These are phyloP conservation scores for Periophthalmus magnuspinnatus DNA, from an alignment of 2,797 vertebrate species.

Conservation along the genomic window DNA sequence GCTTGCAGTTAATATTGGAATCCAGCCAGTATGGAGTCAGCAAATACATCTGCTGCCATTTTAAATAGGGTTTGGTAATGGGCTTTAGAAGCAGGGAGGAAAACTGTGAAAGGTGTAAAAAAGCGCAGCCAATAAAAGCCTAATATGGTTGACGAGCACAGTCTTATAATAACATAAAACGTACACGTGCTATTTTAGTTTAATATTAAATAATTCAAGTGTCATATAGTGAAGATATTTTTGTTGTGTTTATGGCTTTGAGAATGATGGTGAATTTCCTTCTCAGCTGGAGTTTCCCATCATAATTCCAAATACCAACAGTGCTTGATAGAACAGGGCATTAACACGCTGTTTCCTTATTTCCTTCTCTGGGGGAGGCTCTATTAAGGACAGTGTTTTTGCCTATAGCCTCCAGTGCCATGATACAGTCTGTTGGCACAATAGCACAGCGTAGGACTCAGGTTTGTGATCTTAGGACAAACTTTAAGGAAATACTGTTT, in stretches of 20 bases:
- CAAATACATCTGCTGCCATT: constrained; percentile 36
- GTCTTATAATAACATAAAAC: background rate
- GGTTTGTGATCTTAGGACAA: background rate
- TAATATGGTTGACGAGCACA: background rate
- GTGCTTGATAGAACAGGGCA: constrained; percentile 33
- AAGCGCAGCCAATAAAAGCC: background rate
- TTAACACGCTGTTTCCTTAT: constrained; percentile 38
- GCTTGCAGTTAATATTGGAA: constrained; percentile 37
- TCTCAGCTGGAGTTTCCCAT: constrained; percentile 37
- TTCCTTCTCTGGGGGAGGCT: constrained; percentile 28
- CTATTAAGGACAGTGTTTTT: constrained; percentile 52
- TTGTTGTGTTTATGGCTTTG: constrained; percentile 10
- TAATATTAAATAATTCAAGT: background rate
- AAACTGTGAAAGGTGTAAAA: constrained; percentile 36
- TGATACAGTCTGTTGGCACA: background rate
- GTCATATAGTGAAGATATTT: constrained; percentile 7
- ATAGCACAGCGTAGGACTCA: background rate
- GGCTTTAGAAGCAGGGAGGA: constrained; percentile 32
- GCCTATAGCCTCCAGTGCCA: constrained; percentile 12
- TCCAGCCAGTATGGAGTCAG: constrained; percentile 55
- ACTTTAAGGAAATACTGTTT: background rate
- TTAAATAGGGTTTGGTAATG: constrained; percentile 54
- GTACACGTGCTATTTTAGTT: background rate
- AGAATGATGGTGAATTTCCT: constrained; percentile 12
- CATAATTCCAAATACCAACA: constrained; percentile 38